Evolutionary conservation across 2,888 invertebrate species (phyloP).

Genomic region (Venusia cambrica): DNA sequence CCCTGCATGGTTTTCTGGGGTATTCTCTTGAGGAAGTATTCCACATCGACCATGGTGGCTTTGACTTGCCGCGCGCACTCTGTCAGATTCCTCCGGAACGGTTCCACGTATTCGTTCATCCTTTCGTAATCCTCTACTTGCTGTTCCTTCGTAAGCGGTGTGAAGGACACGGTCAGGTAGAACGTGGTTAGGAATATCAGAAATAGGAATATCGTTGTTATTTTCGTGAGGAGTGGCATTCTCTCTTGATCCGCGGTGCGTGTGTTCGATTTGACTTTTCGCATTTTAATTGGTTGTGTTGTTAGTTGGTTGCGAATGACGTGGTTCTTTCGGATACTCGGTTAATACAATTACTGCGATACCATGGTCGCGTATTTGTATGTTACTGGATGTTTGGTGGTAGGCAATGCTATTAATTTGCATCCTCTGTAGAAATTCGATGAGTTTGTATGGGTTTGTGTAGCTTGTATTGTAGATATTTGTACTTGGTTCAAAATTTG

Average conservation of each 20-base stretch:
- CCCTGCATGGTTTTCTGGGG: conserved; percentile 60
- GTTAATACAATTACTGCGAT: conserved; percentile 20
- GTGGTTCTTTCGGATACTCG: conserved; percentile 25
- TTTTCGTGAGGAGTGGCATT: conserved; percentile 34
- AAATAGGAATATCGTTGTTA: conserved; percentile 33
- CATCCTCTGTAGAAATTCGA: no score
- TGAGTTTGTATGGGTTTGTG: no score
- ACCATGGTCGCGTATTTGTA: no score
- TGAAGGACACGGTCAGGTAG: conserved; percentile 49
- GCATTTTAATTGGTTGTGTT: conserved; percentile 41
- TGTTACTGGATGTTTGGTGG: no score
- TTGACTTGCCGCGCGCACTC: conserved; percentile 68
- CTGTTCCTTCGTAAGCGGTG: conserved; percentile 60
- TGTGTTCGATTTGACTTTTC: no score
- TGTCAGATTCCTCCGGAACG: conserved; percentile 62
- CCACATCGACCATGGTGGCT: conserved; percentile 60
- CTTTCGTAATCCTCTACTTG: conserved; percentile 54
- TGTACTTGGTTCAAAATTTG: no score
- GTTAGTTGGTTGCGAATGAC: conserved; percentile 37
- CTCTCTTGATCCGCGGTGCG: conserved; percentile 30
- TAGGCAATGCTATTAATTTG: no score
- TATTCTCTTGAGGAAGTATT: conserved; percentile 61
- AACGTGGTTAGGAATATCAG: conserved; percentile 41
- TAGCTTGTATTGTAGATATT: no score
- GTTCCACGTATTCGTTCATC: conserved; percentile 59